Evolutionary conservation across 2,113 vertebrate genomes (phyloP).

Genomic region (Piprites chloris): DNA sequence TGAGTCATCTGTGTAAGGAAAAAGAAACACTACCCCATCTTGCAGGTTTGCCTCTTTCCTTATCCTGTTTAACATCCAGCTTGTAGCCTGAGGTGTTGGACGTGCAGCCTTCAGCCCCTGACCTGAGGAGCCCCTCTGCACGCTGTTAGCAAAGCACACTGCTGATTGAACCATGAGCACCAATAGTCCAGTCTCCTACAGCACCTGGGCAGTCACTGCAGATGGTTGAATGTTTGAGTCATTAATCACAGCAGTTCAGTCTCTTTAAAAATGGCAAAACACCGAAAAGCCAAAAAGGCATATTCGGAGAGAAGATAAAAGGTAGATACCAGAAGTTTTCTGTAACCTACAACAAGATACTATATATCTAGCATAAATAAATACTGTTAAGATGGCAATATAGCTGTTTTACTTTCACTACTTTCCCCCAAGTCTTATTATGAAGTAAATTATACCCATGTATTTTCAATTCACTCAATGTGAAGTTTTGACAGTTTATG

Average conservation of each 20-base stretch:
- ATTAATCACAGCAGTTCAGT: not conserved
- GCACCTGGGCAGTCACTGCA: not conserved
- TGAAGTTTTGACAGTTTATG: not conserved
- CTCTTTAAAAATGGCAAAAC: not conserved
- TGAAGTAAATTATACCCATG: not conserved
- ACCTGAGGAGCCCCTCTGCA: not conserved
- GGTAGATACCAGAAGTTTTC: not conserved
- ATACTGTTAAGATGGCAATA: not conserved
- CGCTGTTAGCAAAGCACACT: not conserved
- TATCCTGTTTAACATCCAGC: not conserved
- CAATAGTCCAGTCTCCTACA: not conserved
- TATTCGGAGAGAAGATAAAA: not conserved
- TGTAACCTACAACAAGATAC: not conserved
- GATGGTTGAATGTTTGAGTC: not conserved
- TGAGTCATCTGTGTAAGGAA: not conserved
- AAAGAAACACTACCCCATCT: not conserved
- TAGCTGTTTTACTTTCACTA: not conserved
- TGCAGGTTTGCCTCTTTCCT: not conserved
- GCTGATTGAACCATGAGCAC: not conserved
- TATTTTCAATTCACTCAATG: not conserved
- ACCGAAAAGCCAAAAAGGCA: not conserved
- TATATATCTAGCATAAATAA: not conserved
- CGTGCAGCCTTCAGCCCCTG: not conserved
- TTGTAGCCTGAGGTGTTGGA: not conserved
- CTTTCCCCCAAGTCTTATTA: not conserved